Evolutionary conservation across 2,888 invertebrate genomes (phyloP), one percentile per base, ranked within the genome.

Genomic region (Drosophila vallismaia): DNA sequence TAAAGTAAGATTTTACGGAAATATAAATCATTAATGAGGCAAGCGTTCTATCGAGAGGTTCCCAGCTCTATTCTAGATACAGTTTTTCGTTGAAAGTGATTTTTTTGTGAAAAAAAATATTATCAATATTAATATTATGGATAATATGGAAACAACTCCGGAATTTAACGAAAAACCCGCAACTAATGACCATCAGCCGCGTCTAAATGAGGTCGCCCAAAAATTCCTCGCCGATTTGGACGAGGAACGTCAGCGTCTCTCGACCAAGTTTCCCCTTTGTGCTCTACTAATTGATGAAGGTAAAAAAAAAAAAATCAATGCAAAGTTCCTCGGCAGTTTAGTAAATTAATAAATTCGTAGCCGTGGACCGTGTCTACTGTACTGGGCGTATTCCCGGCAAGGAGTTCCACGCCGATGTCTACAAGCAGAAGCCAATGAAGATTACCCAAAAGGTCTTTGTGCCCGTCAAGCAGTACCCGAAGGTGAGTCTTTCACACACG

Each of bases 331-430:
- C 10, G 2, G n/a, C 36, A 36, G 2, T 12, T 4, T 24, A 9
- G 3, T 42, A 12, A 10, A 1, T 4, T 14, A 9, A 4, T 42
- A 19, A 10, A 1, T 4, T 7, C n/a, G 14, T 46, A 96, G 96
- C 96, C 92, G 95, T 96, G 53, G 92, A 94, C 77, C 94, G 94
- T 89, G 94, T 95, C 9, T 95, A 96, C 89, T 91, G 94, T 0
- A 93, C 93, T n/a, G 95, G 95, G 0, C 93, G 95, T 69, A 92
- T 94, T 42, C 95, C 95, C 0, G 92, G 93, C 4, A 93, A 93
- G 55, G 95, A 95, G 78, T 89, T 95, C 91, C 95, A 95, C 89
- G 93, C 95, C 26, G 96, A 96, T 91, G 95, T 96, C 28, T 95
- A 94, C 90, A 94, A 94, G 80, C 96, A 91, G 54, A 91, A 91